Percentiles rank a stretch among this genome's conserved stretches.
These are phyloP conservation scores for Orchestia grillus DNA, from an alignment of 1,140 invertebrate genomes.

Conservation along the genomic window DNA sequence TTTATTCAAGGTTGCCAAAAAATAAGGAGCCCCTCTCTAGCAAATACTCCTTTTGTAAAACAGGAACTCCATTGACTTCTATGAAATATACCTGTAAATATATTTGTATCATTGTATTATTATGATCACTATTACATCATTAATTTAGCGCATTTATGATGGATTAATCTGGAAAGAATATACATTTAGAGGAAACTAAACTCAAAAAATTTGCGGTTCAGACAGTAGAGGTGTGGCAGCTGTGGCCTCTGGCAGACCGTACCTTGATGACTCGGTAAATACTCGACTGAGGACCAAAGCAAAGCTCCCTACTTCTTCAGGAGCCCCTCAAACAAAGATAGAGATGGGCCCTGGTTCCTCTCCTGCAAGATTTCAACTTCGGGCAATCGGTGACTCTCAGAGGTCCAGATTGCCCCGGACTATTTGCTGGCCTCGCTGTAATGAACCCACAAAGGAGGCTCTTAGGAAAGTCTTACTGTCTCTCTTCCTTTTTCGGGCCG, in stretches of 20 bases:
- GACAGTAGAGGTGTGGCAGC: not conserved
- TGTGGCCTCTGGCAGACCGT: not conserved
- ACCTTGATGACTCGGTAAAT: conserved; percentile 4
- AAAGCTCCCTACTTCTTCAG: not conserved
- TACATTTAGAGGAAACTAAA: not conserved
- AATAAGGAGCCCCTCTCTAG: too few species aligned
- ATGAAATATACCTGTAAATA: too few species aligned
- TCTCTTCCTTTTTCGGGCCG: not conserved
- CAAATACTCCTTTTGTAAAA: too few species aligned
- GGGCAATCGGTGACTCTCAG: not conserved
- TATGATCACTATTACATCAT: not conserved
- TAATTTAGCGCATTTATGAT: not conserved
- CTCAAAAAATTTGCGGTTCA: not conserved
- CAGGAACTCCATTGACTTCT: too few species aligned
- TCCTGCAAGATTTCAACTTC: not conserved
- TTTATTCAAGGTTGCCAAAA: too few species aligned
- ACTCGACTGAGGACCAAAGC: not conserved
- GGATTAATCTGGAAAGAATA: not conserved
- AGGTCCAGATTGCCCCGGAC: not conserved
- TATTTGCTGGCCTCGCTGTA: not conserved
- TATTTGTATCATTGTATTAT: too few species aligned
- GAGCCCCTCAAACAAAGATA: not conserved
- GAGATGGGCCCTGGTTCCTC: not conserved
- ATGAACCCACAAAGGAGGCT: conserved; percentile 6
- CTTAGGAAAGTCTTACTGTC: not conserved